Evolutionary conservation across 2,797 vertebrate species (phyloP), one percentile per base, ranked within the genome.

Genomic region (Moxostoma hubbsi): DNA sequence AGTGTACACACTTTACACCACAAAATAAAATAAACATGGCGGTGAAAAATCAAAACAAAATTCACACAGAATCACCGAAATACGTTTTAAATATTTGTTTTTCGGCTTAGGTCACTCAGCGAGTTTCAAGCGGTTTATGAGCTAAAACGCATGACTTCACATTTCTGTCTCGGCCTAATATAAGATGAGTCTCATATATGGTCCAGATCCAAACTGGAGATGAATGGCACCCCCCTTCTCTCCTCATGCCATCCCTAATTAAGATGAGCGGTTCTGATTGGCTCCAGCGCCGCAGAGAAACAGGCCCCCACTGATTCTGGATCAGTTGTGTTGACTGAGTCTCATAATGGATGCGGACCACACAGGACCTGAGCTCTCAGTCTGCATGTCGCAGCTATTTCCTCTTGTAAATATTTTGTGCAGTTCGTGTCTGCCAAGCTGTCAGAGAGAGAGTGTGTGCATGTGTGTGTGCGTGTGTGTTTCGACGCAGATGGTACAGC

Each of bases 381-480:
- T 83, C 58, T 80, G 79, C 81, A 86, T 71, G 76, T 84, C 77
- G 62, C 80, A 81, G 85, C 85, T 79, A 85, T 87, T 90, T 90
- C 90, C 89, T 90, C 84, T 89, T 88, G 89, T 89, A 92, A 92
- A 90, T 82, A 86, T 85, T 86, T 86, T 73, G 79, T 84, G 83
- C 81, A 82, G 84, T 84, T 72, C 50, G 64, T 50, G 78, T 88
- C 75, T 88, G 87, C 87, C 86, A 86, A 83, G 73, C 79, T 83
- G 76, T 81, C 74, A 69, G 75, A 58, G 58, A 65, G 75, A 58
- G 58, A 15, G 78, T 36, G 67, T 77, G 67, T 62, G 36, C 36
- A 24, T 18, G 18, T 18, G 18, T 18, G 18, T 18, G 18, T 18
- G 18, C 1, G 71, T 70, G 66, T 70, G 57, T 58, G 24, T 24